Percentiles rank a stretch among this genome's conserved stretches.
Evolutionary conservation across 2,797 vertebrate species (phyloP).

Genomic region (Hipposideros larvatus): DNA sequence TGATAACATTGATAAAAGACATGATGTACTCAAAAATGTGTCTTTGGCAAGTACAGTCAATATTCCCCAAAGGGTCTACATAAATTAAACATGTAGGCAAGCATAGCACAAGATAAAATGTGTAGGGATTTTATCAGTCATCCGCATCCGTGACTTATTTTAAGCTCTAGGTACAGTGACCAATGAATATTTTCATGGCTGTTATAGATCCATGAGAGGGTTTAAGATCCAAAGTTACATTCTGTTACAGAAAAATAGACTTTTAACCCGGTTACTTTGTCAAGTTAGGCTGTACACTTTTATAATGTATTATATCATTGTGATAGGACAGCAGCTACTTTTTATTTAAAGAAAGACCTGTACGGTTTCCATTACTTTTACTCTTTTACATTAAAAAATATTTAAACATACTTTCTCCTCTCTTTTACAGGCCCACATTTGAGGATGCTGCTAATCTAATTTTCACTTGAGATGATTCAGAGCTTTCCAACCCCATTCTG

Average conservation of each 20-base stretch:
- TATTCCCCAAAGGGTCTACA: conserved; percentile 17
- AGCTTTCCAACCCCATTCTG: conserved; percentile 48
- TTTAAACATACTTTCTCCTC: conserved; percentile 58
- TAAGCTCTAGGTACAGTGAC: conserved; percentile 57
- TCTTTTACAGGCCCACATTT: conserved; percentile 53
- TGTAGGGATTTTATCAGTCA: conserved; percentile 25
- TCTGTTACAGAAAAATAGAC: conserved; percentile 39
- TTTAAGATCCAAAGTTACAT: conserved; percentile 61
- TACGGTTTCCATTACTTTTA: conserved; percentile 35
- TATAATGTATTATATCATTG: conserved; percentile 45
- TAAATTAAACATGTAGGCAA: conserved; percentile 64
- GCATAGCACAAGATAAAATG: not conserved
- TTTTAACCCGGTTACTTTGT: conserved; percentile 43
- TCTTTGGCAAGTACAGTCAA: conserved; percentile 46
- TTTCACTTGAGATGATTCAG: conserved; percentile 74
- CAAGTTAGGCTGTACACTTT: conserved; percentile 28
- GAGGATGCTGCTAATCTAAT: conserved; percentile 56
- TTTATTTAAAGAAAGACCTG: conserved; percentile 53
- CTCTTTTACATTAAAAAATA: conserved; percentile 61
- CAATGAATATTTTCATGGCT: conserved; percentile 63
- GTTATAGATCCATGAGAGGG: conserved; percentile 10
- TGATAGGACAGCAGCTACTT: not conserved
- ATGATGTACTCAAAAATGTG: not conserved
- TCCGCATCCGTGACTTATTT: conserved; percentile 1
- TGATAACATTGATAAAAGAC: conserved; percentile 30